phyloP scores from a whole-genome alignment of 1,140 invertebrate species.

The Radopholus similis region DNA sequence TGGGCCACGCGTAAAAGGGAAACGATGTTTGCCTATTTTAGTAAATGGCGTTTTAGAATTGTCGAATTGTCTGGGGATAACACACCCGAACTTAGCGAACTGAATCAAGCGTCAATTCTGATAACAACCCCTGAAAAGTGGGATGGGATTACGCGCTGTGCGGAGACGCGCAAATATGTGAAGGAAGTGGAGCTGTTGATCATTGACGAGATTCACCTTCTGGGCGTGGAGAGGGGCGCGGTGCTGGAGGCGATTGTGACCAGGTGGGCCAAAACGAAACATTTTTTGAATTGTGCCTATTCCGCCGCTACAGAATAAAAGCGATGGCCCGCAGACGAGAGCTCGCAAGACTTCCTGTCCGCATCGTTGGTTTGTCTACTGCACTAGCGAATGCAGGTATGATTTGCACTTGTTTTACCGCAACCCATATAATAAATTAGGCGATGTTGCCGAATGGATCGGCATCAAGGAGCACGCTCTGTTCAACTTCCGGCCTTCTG shows the following conservation, averaged over 20 bases:
- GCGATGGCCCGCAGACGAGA: conserved; percentile 43
- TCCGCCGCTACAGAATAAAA: conserved; percentile 66
- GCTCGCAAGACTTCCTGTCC: conserved; percentile 70
- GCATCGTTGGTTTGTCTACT: conserved; percentile 91
- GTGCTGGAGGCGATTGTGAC: conserved; percentile 71
- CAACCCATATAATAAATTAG: no score
- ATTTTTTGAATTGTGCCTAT: neutral
- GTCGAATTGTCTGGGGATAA: conserved; percentile 95
- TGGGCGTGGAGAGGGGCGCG: conserved; percentile 73
- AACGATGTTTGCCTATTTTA: conserved; percentile 18
- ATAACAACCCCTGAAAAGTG: conserved; percentile 99
- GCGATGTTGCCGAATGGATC: conserved; percentile 93
- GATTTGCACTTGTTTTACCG: no score
- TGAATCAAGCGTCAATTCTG: conserved; percentile 80
- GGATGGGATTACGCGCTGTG: conserved; percentile 94
- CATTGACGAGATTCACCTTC: conserved; percentile 95
- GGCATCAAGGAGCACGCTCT: conserved; percentile 75
- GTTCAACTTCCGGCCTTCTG: conserved; percentile 95
- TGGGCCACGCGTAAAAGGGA: conserved; percentile 68
- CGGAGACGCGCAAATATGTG: conserved; percentile 93
- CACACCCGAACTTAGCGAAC: conserved; percentile 82
- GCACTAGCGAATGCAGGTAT: conserved; percentile 94
- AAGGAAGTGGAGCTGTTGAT: conserved; percentile 83
- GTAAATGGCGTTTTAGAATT: conserved; percentile 66
- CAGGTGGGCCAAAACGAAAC: conserved; percentile 67